A percentile compares a stretch with the other conserved stretches of the same genome.
These are phyloP conservation scores for Caenorhabditis inopinata DNA, from an alignment of 1,140 invertebrate genomes.

Conservation along the genomic window DNA sequence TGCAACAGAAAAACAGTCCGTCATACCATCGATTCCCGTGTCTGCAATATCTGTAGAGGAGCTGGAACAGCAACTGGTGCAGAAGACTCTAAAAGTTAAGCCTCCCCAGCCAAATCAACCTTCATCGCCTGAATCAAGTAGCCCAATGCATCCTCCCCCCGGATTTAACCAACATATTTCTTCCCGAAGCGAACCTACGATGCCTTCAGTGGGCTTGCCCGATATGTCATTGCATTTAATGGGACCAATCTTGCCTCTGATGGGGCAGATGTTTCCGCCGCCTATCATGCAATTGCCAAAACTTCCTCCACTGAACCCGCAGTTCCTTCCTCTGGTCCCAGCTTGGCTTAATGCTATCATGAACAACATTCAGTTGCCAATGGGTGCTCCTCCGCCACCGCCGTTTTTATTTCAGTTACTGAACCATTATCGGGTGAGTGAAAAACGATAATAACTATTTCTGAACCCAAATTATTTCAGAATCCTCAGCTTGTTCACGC, in stretches of 20 bases:
- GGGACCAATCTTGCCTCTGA: neutral
- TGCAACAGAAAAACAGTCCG: too few relatives aligned
- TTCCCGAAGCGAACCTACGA: neutral
- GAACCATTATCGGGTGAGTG: slow-evolving; percentile 10
- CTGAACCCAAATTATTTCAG: neutral
- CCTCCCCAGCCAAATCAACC: neutral
- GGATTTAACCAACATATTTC: neutral
- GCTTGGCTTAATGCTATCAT: slow-evolving; percentile 11
- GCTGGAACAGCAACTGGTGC: slow-evolving; percentile 35
- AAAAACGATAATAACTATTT: neutral
- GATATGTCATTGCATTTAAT: neutral
- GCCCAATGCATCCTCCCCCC: neutral
- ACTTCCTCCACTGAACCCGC: neutral
- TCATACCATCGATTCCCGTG: neutral
- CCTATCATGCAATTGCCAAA: neutral
- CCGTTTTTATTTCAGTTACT: slow-evolving; percentile 12
- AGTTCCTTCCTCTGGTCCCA: neutral
- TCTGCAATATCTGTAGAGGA: slow-evolving; percentile 36
- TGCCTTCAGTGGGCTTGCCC: neutral
- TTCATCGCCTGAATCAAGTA: neutral
- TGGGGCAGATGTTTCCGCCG: neutral
- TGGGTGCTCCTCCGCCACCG: slow-evolving; percentile 9
- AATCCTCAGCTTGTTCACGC: neutral
- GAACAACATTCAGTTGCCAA: neutral
- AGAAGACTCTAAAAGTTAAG: neutral